These are phyloP conservation scores for Drusus annulatus DNA, from an alignment of 1,140 invertebrate species.

Conservation along the genomic window DNA sequence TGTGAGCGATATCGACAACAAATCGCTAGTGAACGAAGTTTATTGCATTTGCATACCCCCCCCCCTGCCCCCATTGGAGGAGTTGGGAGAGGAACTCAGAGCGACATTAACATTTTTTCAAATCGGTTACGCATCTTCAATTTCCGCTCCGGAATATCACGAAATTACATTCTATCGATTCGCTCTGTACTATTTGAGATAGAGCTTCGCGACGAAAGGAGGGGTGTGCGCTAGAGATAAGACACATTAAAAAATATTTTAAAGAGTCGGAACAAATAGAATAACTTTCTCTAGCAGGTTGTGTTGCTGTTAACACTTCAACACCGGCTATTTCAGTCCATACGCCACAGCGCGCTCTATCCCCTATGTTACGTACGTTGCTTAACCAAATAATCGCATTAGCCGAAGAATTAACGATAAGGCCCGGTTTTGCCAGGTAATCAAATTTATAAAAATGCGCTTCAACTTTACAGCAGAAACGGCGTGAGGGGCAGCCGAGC, in stretches of 20 bases:
- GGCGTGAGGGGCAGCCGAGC: no score
- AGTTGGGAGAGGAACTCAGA: neutral
- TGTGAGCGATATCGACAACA: conserved; percentile 26
- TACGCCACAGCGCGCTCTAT: neutral
- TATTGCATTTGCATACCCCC: conserved; percentile 24
- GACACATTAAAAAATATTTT: no score
- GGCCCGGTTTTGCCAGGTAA: neutral
- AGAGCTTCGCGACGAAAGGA: no score
- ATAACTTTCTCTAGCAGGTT: no score
- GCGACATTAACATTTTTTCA: conserved; percentile 27
- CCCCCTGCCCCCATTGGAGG: neutral
- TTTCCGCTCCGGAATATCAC: conserved; percentile 20
- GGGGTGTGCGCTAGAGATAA: no score
- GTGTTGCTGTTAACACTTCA: neutral
- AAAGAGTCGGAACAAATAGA: no score
- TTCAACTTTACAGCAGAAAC: no score
- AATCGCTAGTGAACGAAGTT: conserved; percentile 28
- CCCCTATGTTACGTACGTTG: neutral
- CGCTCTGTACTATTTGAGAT: no score
- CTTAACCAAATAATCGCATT: conserved; percentile 41
- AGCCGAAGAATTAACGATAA: conserved; percentile 39
- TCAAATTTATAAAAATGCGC: neutral
- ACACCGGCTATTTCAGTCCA: neutral
- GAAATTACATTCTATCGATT: conserved; percentile 8
- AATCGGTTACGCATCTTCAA: conserved; percentile 36